Evolutionary conservation across 1,140 invertebrate genomes (phyloP), one percentile per base, ranked within the genome.

Genomic region (Lineus longissimus): DNA sequence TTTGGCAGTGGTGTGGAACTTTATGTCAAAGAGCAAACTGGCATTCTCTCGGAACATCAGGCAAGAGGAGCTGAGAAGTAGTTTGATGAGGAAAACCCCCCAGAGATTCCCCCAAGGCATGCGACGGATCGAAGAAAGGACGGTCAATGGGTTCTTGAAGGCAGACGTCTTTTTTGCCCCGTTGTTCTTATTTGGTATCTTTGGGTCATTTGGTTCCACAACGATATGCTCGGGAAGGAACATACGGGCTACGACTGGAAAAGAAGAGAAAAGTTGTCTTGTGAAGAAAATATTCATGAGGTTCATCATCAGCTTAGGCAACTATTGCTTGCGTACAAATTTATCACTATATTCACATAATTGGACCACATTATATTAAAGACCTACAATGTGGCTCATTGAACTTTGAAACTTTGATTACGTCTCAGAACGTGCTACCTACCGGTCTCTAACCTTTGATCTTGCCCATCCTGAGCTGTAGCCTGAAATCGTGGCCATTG

Each of bases 51-150:
- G 73, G 54, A 76, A 81, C 9, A 83, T 58, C 15, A 83, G 64
- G 19, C 78, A 69, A n/a, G 80, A 73, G 54, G 81, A 77, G n/a
- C 78, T 77, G 19, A 81, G 64, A 36, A 81, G 71, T 60, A 83
- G 82, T 65, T 78, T 75, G 13, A 81, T 68, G 2, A 82, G 59
- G 63, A 82, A 79, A 17, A 82, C 64, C 62, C 80, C 76, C 76
- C 81, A 78, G 1, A 79, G 64, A n/a, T 76, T 62, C n/a, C 55
- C 25, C 79, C 78, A 79, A 25, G 76, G 64, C 13, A 80, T 63
- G 2, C 75, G 64, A 45, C 63, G 65, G 43, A 77, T 70, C 27
- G 73, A 74, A 29, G 66, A 47, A 11, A 75, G 74, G 33, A 74
- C 73, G 54, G 66, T 69, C 43, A 70, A 23, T 62, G 13, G 66